These are phyloP conservation scores for Chrosomus eos DNA, from an alignment of 2,797 vertebrate genomes.

Conservation along the genomic window DNA sequence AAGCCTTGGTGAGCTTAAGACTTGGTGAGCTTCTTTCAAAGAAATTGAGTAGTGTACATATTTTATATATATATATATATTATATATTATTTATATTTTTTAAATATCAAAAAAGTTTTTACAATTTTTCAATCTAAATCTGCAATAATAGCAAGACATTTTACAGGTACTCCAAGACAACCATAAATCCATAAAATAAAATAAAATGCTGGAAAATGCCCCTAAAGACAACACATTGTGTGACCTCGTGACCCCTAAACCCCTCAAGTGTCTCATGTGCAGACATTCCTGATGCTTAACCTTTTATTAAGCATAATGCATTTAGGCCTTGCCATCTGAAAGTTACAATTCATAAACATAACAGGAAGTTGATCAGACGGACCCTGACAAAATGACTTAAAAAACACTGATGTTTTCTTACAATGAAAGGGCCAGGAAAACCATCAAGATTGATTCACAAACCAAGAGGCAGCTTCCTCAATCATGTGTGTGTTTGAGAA, in stretches of 20 bases:
- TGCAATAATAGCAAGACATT: background rate
- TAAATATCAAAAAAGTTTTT: too few species aligned
- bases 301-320: background rate
- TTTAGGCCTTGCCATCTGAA: background rate
- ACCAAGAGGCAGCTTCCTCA: constrained; percentile 20
- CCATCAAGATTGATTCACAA: background rate
- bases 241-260: background rate
- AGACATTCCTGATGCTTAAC: background rate
- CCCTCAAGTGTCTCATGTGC: background rate
- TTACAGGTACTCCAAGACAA: background rate
- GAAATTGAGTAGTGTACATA: too few species aligned
- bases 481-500: constrained; percentile 2
- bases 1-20: background rate
- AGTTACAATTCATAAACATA: constrained; percentile 16
- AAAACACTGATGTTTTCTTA: constrained; percentile 7
- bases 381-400: constrained; percentile 13
- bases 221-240: background rate
- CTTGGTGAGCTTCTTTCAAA: background rate
- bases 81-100: too few species aligned
- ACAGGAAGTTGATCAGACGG: constrained; percentile 16
- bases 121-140: background rate
- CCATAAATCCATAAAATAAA: background rate
- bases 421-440: background rate
- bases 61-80: too few species aligned
- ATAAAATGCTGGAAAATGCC: background rate